Base-by-base conservation (phyloP, 1,140 invertebrate species). In the Conus ventricosus region DNA sequence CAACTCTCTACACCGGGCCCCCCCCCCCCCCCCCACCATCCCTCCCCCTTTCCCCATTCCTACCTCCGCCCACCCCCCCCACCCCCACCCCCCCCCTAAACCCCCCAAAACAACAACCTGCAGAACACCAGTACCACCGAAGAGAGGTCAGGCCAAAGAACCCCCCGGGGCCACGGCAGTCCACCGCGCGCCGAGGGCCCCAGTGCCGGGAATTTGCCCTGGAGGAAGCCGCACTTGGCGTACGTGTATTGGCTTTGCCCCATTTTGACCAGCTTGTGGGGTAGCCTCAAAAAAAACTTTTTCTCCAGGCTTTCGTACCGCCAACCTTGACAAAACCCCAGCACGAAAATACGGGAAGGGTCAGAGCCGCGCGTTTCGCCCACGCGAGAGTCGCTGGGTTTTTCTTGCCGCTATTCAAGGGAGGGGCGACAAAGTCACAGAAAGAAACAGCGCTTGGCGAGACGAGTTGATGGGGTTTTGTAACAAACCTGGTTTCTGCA, bases 111-210 rank as follows among this genome's bases (percentile, higher is more conserved):
- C 39, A 39, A 67, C 76, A 90, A 96, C 96, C 95, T 96, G 96
- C 96, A 10, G 96, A 96, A 89, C 96, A 96, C 96, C 96, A 96
- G 92, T 96, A 96, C 96, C 96, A 96, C 94, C 23, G 95, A 95
- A 8, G 95, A 96, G 55, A 96, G 8, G 96, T 96, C 15, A 96
- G 91, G 25, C 96, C 96, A 90, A 96, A 95, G 80, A 96, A 92
- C 83, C 96, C 95, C 15, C 96, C 96, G 7, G 7, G 96, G 95
- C 96, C 96, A 96, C 0, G 96, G 96, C 17, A 96, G 93, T 87
- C 88, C 89, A 87, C 96, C 95, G 25, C 92, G 51, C n/a, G 92
- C 83, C 13, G 91, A 81, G 27, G 91, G 81, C 96, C 95, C n/a
- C 96, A 92, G 88, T 96, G 93, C 95, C 96, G 95, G 13, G 96